Evolutionary conservation across 2,888 invertebrate species (phyloP).

Genomic region (Microchrysa polita): DNA sequence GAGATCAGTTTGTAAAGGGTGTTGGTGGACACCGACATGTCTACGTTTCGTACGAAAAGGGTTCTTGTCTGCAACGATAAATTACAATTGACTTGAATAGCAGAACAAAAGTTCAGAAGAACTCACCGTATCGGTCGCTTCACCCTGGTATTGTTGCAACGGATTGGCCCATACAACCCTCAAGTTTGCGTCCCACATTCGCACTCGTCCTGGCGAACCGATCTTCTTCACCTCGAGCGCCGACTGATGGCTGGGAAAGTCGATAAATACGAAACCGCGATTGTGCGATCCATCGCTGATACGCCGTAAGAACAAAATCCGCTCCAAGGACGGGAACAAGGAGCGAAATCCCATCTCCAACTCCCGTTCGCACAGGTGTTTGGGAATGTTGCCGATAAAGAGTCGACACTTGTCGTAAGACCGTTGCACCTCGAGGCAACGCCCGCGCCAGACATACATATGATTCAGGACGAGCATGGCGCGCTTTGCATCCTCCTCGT

Average conservation of each 20-base stretch:
- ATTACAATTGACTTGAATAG: no score
- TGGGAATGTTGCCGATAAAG: slow-evolving; percentile 58
- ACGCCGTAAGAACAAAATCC: slow-evolving; percentile 49
- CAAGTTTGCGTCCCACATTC: slow-evolving; percentile 57
- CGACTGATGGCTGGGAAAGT: slow-evolving; percentile 55
- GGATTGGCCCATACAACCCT: slow-evolving; percentile 58
- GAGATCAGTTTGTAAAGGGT: slow-evolving; percentile 54
- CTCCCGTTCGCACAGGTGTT: slow-evolving; percentile 53
- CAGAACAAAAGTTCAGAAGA: no score
- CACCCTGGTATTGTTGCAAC: slow-evolving; percentile 51
- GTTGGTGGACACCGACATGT: slow-evolving; percentile 55
- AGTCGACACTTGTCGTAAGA: slow-evolving; percentile 57
- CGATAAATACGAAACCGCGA: slow-evolving; percentile 57
- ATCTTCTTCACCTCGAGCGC: slow-evolving; percentile 57
- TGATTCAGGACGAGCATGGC: slow-evolving; percentile 57
- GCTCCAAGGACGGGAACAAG: slow-evolving; percentile 55
- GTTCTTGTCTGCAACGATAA: slow-evolving; percentile 55
- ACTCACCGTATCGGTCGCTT: slow-evolving; percentile 38
- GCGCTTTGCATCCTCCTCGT: slow-evolving; percentile 55
- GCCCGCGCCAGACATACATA: slow-evolving; percentile 52
- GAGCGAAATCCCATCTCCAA: slow-evolving; percentile 54
- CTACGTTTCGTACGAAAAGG: slow-evolving; percentile 57
- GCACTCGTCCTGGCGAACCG: slow-evolving; percentile 55
- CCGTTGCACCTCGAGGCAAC: slow-evolving; percentile 55
- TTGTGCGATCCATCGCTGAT: slow-evolving; percentile 51